Evolutionary conservation across 2,888 invertebrate genomes (phyloP).

Genomic region (Nematopogon swammerdamellus): DNA sequence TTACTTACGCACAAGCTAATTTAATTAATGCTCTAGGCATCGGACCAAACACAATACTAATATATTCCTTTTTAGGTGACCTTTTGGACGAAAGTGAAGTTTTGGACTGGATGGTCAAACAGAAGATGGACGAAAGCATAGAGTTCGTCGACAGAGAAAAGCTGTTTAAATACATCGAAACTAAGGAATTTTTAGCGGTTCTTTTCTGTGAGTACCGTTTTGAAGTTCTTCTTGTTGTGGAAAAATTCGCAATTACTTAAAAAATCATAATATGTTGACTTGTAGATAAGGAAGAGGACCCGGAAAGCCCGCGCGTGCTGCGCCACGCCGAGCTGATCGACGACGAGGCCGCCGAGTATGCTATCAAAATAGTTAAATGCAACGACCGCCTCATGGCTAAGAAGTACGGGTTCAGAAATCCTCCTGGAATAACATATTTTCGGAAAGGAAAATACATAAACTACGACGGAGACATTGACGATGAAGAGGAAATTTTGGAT

Average conservation of each 20-base stretch:
- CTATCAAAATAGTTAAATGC: slow-evolving; percentile 87
- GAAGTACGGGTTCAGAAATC: slow-evolving; percentile 86
- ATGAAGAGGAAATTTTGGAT: slow-evolving; percentile 86
- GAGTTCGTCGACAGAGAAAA: slow-evolving; percentile 84
- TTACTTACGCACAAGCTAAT: slow-evolving; percentile 14
- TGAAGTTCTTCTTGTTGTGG: not conserved
- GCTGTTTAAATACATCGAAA: slow-evolving; percentile 79
- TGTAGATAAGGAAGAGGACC: slow-evolving; percentile 77
- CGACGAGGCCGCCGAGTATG: slow-evolving; percentile 88
- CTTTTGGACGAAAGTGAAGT: slow-evolving; percentile 74
- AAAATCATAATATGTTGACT: slow-evolving; percentile 3
- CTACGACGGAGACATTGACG: slow-evolving; percentile 90
- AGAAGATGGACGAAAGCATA: slow-evolving; percentile 89
- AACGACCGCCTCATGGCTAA: slow-evolving; percentile 88
- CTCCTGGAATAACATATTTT: slow-evolving; percentile 89
- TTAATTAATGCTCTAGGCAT: slow-evolving; percentile 2
- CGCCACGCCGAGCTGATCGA: slow-evolving; percentile 87
- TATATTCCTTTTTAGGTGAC: slow-evolving; percentile 40
- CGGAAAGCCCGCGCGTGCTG: slow-evolving; percentile 74
- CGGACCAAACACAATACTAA: not conserved
- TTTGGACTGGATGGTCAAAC: slow-evolving; percentile 87
- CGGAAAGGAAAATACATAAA: slow-evolving; percentile 85
- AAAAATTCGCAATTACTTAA: not conserved
- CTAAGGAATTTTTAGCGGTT: slow-evolving; percentile 88
- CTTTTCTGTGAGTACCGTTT: slow-evolving; percentile 84